Base-by-base conservation (phyloP, 2,797 vertebrate genomes). In the Tinamus major region DNA sequence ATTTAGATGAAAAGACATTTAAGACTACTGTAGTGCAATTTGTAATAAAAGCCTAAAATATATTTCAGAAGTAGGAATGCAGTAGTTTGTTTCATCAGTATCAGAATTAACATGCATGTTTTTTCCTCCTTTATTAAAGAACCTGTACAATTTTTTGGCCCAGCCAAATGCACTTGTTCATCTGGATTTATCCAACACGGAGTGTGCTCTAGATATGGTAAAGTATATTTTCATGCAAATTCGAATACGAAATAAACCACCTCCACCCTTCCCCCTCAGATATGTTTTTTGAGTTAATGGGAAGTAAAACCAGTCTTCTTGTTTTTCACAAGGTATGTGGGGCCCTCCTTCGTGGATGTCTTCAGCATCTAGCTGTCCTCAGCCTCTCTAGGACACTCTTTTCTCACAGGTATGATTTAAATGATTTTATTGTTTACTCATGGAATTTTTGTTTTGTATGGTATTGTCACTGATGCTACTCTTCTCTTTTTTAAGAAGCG, bases 161-260 rank as follows among this genome's bases (percentile, higher is more conserved):
- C 99, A 99, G 94, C 98, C 98, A 87, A 99, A 99, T 97, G 98
- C 98, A 92, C 98, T 99, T 95, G 95, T 95, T 79, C 98, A 98
- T 29, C 98, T 99, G 97, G 99, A 99, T 97, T 98, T 99, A 95
- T 99, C 99, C 94, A 99, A 98, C 97, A 99, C 99, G 0, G 99
- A 99, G 96, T 99, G 99, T 96, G 98, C 98, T 3, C 97, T 99
- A 96, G 99, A 99, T 96, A 98, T 98, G 98, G 99, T 99, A 98
- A 97, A 85, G 55, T 63, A 46, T 62, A 55, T 74, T 67, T 65
- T 72, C 72, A 61, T 72, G 48, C 13, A 48, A 26, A 62, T 39
- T 92, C 33, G 90, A 27, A 51, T 80, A 64, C 12, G 24, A 82
- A 35, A 27, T n/a, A 74, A 83, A 48, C 29, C 24, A 41, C 68